Evolutionary conservation across 2,888 invertebrate genomes (phyloP), one percentile per base, ranked within the genome.

Genomic region (Neocrepidodera transversa): DNA sequence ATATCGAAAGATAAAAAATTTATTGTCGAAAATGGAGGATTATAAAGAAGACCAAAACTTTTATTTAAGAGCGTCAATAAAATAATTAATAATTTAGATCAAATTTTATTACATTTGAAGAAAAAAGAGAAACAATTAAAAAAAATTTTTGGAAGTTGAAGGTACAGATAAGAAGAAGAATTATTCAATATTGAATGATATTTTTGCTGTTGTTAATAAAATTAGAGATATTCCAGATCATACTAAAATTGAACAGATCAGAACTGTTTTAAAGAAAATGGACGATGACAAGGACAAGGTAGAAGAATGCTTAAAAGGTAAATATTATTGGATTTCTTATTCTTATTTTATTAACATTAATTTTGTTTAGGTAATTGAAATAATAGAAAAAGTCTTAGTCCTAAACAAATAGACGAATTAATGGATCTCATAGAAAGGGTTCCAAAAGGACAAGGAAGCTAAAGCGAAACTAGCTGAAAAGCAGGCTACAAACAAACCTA

Each of bases 281-380:
- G 96, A 97, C 78, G 91, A 91, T 57, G 97, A 99, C 80, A 87
- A 90, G 60, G 98, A 99, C 81, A 93, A 96, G 77, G 86, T 97
- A 60, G 95, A 95, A 76, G 92, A n/a, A 96, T 77, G 93, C 97
- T 43, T 81, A 97, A 61, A 96, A 96, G 89, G 97, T 97, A 80
- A 74, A 71, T n/a, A n/a, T 36, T n/a, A n/a, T n/a, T n/a, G n/a
- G n/a, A n/a, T n/a, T n/a, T n/a, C n/a, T n/a, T n/a, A n/a, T n/a
- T n/a, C n/a, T n/a, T n/a, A n/a, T n/a, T n/a, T n/a, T n/a, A n/a
- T n/a, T n/a, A n/a, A n/a, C n/a, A n/a, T n/a, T 8, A 28, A 28
- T 28, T 28, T 40, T 7, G 79, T 79, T 32, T 79, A 97, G 95
- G 93, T 97, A 62, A 83, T 97, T 58, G 95, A 97, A 80, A 84